Base-by-base conservation (phyloP, 1,140 invertebrate genomes). In the Antheraea mylitta region DNA sequence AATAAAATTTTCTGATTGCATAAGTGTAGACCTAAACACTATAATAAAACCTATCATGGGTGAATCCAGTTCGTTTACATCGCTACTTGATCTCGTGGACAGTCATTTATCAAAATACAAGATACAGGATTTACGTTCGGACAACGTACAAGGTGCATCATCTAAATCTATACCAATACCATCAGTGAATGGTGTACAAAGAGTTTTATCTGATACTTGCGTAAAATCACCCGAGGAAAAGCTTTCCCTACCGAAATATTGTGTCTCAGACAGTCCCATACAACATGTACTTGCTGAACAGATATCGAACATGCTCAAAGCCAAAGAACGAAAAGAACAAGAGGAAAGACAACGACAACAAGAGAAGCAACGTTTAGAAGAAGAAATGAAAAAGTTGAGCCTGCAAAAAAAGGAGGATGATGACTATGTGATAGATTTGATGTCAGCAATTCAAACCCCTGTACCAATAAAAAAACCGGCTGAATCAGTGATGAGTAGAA, bases 301-400 rank as follows among this genome's bases (percentile, higher is more conserved):
- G 74, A 70, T 90, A 11, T 74, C 80, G 0, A 90, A 89, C 67
- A 90, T 86, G 81, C 71, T 89, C 16, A 84, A 78, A 77, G 81
- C 85, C 5, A 88, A 83, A 79, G 83, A 89, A 71, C 74, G 71
- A 13, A 76, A 75, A 72, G 71, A 75, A 58, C 69, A 81, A 66
- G 79, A 86, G 68, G 77, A 81, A 67, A 71, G 77, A 61, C 59
- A 76, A 19, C 76, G 75, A 58, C 69, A 81, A 66, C 78, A 86
- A 68, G 77, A 81, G 69, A 71, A 77, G 59, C 59, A 76, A 19
- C 76, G 75, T 63, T n/a, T 82, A 22, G 76, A 77, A 60, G 71
- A 82, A 58, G 76, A 86, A 53, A 70, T 81, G 60, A 70, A 73
- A 45, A 73, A 73, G 18, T 48, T 87, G 6, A 66, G 70, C 62